phyloP scores from a whole-genome alignment of 92 coral and sea anemone species.

The Actinernus sp. region DNA sequence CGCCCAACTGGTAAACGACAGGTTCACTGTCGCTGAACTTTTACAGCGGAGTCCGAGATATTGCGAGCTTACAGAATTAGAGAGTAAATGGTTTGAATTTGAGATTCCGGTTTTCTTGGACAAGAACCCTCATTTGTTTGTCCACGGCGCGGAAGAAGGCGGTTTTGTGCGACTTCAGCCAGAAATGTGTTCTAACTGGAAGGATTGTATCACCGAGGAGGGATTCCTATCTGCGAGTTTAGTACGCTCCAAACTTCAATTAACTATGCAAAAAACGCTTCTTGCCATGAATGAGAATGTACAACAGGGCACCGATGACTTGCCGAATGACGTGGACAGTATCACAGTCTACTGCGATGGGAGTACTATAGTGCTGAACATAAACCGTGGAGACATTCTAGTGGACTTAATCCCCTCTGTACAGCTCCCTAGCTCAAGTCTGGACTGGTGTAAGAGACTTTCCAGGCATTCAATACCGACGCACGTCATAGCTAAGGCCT shows the following conservation, averaged over 20 bases:
- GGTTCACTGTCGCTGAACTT: conserved; percentile 66
- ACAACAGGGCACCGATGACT: conserved; percentile 59
- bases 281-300: conserved; percentile 45
- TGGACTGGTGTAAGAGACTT: conserved; percentile 62
- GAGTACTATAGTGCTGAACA: conserved; percentile 77
- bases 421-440: conserved; percentile 53
- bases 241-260: conserved; percentile 83
- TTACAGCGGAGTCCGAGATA: conserved; percentile 43
- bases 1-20: conserved; percentile 69
- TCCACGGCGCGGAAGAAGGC: conserved; percentile 79
- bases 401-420: conserved; percentile 90
- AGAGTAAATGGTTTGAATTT: conserved; percentile 74
- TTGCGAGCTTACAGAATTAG: conserved; percentile 64
- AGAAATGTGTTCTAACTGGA: conserved; percentile 57
- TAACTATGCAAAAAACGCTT: conserved; percentile 77
- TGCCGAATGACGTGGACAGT: conserved; percentile 56
- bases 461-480: conserved; percentile 71
- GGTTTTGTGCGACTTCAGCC: conserved; percentile 75
- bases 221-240: conserved; percentile 88
- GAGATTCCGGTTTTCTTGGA: conserved; percentile 78
- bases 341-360: conserved; percentile 79
- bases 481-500: conserved; percentile 79
- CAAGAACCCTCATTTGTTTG: conserved; percentile 34
- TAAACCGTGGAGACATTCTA: conserved; percentile 63
- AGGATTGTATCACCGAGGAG: conserved; percentile 71